phyloP scores from a whole-genome alignment of 2,888 invertebrate genomes.

The Himalopsyche kuldschensis region DNA sequence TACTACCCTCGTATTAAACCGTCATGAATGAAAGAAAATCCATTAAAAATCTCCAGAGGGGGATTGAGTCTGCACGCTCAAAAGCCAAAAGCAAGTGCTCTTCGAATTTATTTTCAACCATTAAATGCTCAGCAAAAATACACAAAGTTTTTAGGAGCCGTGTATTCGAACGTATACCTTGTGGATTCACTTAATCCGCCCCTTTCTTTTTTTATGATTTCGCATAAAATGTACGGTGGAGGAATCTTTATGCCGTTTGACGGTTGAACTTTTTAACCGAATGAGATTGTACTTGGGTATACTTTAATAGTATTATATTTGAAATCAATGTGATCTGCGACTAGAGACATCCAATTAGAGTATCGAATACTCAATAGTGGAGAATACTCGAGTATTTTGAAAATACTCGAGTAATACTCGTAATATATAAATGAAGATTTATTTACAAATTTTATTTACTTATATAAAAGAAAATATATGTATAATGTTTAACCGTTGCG shows the following conservation, averaged over 20 bases:
- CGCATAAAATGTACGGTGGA: slow-evolving; percentile 22
- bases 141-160: slow-evolving; percentile 27
- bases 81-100: background rate
- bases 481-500: too few relatives aligned
- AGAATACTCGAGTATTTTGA: too few relatives aligned
- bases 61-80: background rate
- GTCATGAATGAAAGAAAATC: slow-evolving; percentile 11
- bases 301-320: background rate
- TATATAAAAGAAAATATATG: too few relatives aligned
- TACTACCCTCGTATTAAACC: background rate
- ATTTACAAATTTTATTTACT: too few relatives aligned
- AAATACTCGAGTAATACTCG: too few relatives aligned
- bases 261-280: background rate
- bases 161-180: slow-evolving; percentile 25
- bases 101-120: slow-evolving; percentile 30
- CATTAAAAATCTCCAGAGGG: background rate
- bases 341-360: background rate
- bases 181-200: slow-evolving; percentile 35
- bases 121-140: slow-evolving; percentile 31
- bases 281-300: background rate
- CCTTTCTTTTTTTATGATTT: slow-evolving; percentile 16
- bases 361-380: background rate
- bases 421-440: too few relatives aligned
- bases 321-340: background rate
- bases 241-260: slow-evolving; percentile 15